Evolutionary conservation across 2,113 vertebrate genomes (phyloP).

Genomic region (Thalassarche chlororhynchos): DNA sequence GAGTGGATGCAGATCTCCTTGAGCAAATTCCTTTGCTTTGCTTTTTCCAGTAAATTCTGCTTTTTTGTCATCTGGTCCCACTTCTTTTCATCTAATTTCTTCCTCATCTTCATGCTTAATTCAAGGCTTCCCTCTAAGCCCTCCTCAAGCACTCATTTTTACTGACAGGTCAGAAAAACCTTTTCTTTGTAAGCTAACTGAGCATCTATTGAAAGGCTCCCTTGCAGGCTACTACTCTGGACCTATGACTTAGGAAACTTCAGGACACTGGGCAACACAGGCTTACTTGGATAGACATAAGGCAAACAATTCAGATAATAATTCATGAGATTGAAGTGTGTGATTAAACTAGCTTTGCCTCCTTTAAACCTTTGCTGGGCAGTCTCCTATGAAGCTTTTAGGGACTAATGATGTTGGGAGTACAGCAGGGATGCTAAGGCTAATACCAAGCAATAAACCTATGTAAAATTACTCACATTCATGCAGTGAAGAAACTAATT

Average conservation of each 20-base stretch:
- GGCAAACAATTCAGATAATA: background rate
- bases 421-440: background rate
- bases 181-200: background rate
- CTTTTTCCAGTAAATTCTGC: background rate
- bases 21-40: background rate
- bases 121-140: background rate
- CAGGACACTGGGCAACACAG: background rate
- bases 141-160: background rate
- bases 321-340: background rate
- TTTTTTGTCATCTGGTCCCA: background rate
- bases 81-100: background rate
- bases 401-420: background rate
- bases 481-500: constrained; percentile 51
- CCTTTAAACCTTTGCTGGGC: background rate
- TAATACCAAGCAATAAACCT: background rate
- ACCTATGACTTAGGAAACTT: background rate
- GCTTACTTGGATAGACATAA: background rate
- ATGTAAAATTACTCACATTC: constrained; percentile 14
- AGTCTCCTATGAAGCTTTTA: background rate
- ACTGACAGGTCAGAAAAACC: background rate
- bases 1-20: background rate
- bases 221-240: background rate
- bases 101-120: background rate
- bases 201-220: background rate
- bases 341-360: background rate